Conservation (phyloP, 1,140 invertebrate species). For the Asbolus verrucosus region DNA sequence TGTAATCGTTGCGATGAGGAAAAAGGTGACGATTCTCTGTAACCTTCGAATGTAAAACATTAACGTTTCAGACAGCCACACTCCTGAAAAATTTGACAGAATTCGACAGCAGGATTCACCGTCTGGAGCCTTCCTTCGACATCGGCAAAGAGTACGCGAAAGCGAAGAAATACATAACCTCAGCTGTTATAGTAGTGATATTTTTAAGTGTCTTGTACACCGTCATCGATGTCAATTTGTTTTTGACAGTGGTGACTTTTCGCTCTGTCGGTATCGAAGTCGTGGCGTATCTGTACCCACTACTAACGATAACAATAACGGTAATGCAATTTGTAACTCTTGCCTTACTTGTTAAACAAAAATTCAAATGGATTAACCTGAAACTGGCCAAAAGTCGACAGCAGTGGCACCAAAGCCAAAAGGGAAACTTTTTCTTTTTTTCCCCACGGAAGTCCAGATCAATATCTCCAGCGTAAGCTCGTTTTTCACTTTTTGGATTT, state of each 20-base stretch:
- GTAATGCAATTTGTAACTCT: background rate
- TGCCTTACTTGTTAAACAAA: background rate
- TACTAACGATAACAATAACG: background rate
- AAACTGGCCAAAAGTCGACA: constrained; percentile 7
- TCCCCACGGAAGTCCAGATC: too few species aligned
- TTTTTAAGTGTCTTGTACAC: background rate
- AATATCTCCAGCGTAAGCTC: too few species aligned
- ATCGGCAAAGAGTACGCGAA: background rate
- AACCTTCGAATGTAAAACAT: background rate
- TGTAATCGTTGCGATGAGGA: background rate
- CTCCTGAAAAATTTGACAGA: background rate
- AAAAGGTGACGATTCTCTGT: background rate
- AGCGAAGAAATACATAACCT: background rate
- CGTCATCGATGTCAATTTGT: background rate
- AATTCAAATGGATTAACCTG: constrained; percentile 9
- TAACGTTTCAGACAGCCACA: background rate
- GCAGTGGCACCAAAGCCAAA: background rate
- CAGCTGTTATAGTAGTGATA: background rate
- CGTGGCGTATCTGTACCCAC: constrained; percentile 1
- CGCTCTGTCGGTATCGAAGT: background rate
- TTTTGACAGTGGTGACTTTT: constrained; percentile 7
- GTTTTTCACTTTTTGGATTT: too few species aligned
- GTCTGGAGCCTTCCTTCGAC: background rate
- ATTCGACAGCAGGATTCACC: constrained; percentile 3
- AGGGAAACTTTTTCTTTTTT: background rate